Percentiles rank a stretch among this genome's conserved stretches.
Evolutionary conservation across 2,113 vertebrate species (phyloP).

Genomic region (Etia nguti): DNA sequence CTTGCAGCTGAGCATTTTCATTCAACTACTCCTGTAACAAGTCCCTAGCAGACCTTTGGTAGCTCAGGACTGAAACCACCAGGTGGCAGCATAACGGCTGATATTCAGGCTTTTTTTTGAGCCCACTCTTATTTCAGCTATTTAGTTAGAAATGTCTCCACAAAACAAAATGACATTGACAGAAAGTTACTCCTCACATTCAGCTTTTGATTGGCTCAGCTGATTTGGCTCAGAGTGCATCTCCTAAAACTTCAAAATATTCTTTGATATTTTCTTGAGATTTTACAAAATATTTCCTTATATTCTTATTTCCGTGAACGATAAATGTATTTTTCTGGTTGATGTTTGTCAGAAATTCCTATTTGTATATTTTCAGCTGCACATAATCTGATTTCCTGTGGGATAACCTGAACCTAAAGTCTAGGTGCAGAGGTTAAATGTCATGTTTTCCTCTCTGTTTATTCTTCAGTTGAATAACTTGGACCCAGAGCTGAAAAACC

Average conservation of each 20-base stretch:
- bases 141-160: neutral
- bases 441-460: neutral
- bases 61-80: slow-evolving; percentile 1
- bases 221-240: neutral
- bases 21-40: neutral
- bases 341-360: neutral
- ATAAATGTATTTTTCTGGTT: neutral
- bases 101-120: neutral
- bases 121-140: neutral
- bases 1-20: neutral
- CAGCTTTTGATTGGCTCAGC: neutral
- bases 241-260: neutral
- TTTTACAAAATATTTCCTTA: neutral
- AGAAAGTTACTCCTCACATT: neutral
- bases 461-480: slow-evolving; percentile 87
- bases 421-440: neutral
- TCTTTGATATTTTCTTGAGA: neutral
- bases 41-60: neutral
- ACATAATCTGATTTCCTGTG: neutral
- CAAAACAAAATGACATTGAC: neutral
- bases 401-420: neutral
- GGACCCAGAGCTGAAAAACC: slow-evolving; percentile 95
- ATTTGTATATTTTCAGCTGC: neutral
- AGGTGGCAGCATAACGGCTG: slow-evolving; percentile 26
- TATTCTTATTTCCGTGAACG: neutral